Base-by-base conservation (phyloP, 2,888 invertebrate genomes). In the Sminthurinus aureus region DNA sequence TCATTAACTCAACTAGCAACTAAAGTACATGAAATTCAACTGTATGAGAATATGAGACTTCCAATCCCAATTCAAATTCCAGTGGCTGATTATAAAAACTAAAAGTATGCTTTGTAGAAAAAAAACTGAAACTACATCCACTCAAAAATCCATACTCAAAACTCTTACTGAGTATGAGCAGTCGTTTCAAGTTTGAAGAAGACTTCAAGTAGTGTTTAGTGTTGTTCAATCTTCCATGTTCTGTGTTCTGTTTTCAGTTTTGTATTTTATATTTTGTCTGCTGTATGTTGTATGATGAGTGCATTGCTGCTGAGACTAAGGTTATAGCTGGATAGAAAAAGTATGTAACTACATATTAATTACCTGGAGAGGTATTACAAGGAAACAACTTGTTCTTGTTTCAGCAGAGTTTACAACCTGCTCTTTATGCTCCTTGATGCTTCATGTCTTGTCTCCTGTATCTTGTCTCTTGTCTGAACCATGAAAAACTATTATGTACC, bases 371-470 rank as follows among this genome's bases (percentile, higher is more conserved):
- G 58, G 38, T 38, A 38, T 38, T 58, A 58, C 58, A 58, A 58
- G 58, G 58, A 58, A 58, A 58, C 58, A 58, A 58, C 58, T 58
- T 58, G 58, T 58, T 58, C 58, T 58, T 58, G 58, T 58, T 58
- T 58, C 58, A 58, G 15, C 18, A 13, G 58, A 58, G 58, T 58
- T 58, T 58, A 58, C 58, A 58, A 58, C 58, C 18, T 58, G 58
- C 58, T 58, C 18, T 18, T 58, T 13, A 15, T 58, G 58, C 58
- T 58, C 38, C 38, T 38, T 38, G 38, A 1, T 38, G 38, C 3
- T 38, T 38, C 3, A 38, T 38, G 38, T 38, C 38, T 38, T 38
- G 38, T 38, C 3, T 38, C 38, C 6, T 38, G 38, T n/a, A n/a
- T 38, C 38, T 38, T 1, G 38, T 38, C 38, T 38, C 0, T 6